Conservation (phyloP, 2,888 invertebrate genomes). For the Drosophila percnosoma region DNA sequence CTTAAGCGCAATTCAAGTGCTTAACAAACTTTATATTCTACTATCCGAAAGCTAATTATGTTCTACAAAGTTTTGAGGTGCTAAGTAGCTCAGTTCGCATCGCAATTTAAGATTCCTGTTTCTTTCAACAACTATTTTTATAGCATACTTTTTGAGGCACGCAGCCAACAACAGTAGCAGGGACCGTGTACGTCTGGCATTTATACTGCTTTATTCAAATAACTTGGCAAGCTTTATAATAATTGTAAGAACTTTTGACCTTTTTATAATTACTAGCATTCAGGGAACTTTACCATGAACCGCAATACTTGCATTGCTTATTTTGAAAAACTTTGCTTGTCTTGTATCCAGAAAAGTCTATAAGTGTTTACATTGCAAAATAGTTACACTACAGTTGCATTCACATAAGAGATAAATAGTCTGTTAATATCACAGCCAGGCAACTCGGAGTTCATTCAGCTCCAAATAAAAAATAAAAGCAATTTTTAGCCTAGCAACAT, state of each 20-base stretch:
- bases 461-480: not conserved
- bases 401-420: not conserved
- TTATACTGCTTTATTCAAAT: not conserved
- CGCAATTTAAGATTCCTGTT: not conserved
- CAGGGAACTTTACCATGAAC: not conserved
- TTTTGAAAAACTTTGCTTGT: not conserved
- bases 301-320: not conserved
- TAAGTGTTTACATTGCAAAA: not conserved
- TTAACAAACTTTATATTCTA: slow-evolving; percentile 8
- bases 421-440: slow-evolving; percentile 7
- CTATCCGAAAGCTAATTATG: slow-evolving; percentile 7
- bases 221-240: not conserved
- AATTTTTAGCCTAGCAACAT: not conserved
- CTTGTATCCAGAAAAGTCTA: not conserved
- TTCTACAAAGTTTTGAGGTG: slow-evolving; percentile 1
- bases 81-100: not conserved
- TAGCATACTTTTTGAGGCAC: slow-evolving; percentile 29
- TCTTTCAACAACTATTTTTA: not conserved
- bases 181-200: too few relatives aligned
- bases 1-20: slow-evolving; percentile 12
- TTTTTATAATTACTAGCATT: not conserved
- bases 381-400: not conserved
- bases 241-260: not conserved
- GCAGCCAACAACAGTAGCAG: not conserved
- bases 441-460: slow-evolving; percentile 13